Conservation (phyloP, 2,888 invertebrate species). For the Latrodectus hesperus region DNA sequence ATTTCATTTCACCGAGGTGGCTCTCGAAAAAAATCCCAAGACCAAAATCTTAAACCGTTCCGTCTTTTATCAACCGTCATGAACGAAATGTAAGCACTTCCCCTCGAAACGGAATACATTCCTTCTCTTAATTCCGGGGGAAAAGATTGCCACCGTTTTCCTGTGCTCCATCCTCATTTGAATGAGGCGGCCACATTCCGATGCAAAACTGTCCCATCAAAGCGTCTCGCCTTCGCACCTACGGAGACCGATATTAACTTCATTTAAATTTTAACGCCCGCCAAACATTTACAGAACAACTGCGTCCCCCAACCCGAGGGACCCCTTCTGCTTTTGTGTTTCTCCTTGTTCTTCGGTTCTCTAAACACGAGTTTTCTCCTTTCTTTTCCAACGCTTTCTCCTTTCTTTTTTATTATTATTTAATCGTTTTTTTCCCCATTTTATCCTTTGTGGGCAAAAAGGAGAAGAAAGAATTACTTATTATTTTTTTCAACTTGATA, state of each 20-base stretch:
- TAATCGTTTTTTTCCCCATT: constrained; percentile 11
- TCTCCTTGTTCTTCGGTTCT: constrained; percentile 20
- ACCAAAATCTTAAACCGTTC: no score
- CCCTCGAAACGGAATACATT: no score
- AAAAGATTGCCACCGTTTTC: not conserved
- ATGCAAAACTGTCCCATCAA: constrained; percentile 62
- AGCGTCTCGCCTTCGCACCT: constrained; percentile 54
- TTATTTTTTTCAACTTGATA: not conserved
- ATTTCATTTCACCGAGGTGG: no score
- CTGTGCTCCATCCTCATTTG: constrained; percentile 49
- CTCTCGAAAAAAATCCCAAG: no score
- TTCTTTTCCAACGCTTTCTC: constrained; percentile 13
- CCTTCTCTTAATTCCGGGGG: no score
- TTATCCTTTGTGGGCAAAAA: constrained; percentile 1
- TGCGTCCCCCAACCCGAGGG: constrained; percentile 34
- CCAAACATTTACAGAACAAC: constrained; percentile 62
- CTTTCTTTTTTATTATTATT: not conserved
- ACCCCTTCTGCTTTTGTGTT: constrained; percentile 39
- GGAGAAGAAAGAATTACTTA: no score
- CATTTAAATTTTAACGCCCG: constrained; percentile 67
- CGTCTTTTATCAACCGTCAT: no score
- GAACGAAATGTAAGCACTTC: no score
- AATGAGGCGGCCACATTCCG: constrained; percentile 53
- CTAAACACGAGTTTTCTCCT: constrained; percentile 36
- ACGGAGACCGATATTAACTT: constrained; percentile 60